Evolutionary conservation across 2,113 vertebrate genomes (phyloP).

Genomic region (Orycteropus afer): DNA sequence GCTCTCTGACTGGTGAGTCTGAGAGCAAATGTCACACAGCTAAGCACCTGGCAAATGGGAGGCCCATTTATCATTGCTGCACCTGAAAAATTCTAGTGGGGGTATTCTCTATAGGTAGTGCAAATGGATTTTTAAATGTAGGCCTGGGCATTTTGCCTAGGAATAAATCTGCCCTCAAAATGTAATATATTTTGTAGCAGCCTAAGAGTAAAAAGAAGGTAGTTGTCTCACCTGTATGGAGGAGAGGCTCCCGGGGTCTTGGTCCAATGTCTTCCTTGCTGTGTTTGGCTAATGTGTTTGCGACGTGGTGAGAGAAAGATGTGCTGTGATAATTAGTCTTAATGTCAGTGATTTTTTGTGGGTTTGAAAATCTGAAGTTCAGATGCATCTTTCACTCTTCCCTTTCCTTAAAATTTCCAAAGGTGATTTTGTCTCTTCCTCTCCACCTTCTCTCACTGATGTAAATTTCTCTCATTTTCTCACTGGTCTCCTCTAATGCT

Average conservation of each 20-base stretch:
- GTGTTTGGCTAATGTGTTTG: slow-evolving; percentile 71
- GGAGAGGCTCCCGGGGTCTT: slow-evolving; percentile 49
- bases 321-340: slow-evolving; percentile 67
- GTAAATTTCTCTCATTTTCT: neutral
- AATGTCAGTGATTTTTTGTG: slow-evolving; percentile 64
- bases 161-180: slow-evolving; percentile 33
- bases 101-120: neutral
- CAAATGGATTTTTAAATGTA: slow-evolving; percentile 1
- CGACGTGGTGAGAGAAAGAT: slow-evolving; percentile 61
- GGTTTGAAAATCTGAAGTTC: neutral
- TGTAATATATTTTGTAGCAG: slow-evolving; percentile 20
- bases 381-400: neutral
- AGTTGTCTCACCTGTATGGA: slow-evolving; percentile 35
- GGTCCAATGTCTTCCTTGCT: slow-evolving; percentile 37
- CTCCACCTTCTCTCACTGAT: neutral
- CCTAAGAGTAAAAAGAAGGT: slow-evolving; percentile 24
- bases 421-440: neutral
- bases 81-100: neutral
- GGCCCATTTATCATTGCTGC: neutral
- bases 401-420: neutral
- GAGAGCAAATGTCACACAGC: neutral
- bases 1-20: neutral
- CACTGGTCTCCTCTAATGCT: neutral
- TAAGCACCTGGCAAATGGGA: neutral
- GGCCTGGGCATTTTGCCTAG: neutral